Evolutionary conservation across 2,113 vertebrate species (phyloP), one percentile per base, ranked within the genome.

Genomic region (Sinosuthora webbiana): DNA sequence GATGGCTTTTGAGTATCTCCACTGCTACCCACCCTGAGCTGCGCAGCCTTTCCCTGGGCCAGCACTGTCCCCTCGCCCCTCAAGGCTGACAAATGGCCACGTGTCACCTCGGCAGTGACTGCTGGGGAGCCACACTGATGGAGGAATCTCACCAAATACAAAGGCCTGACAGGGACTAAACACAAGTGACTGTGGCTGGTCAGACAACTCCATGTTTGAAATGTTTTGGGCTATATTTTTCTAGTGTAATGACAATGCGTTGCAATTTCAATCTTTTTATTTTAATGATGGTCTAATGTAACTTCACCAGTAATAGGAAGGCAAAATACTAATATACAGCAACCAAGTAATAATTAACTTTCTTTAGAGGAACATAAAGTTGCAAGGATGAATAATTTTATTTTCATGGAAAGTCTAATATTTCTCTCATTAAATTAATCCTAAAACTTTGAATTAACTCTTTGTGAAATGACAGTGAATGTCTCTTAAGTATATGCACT

Each of bases 311-410:
- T 64, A 95, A 93, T 24, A 73, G 83, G 67, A 97, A 94, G 47
- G 59, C 47, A 81, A 91, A 92, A 90, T 67, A 95, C 53, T 83
- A 92, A 82, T 41, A 91, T 55, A 50, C 53, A 91, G 24, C 9
- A 91, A 90, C 47, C 30, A 77, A 93, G 57, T 69, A 79, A 53
- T 74, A 94, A 78, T 93, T 95, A 96, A 80, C 50, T 94, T 90
- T 76, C 57, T 97, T 96, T 55, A 87, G 59, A 92, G 60, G 68
- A 96, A 74, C 69, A 91, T 79, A 95, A 97, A 94, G 57, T 53
- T 91, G 56, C 71, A 93, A 93, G 91, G 88, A 93, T 89, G 81
- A 77, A 37, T 82, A 96, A 92, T 89, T 93, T 87, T 75, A 76
- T 87, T 80, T 93, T 94, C 89, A 83, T 68, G 53, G 93, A 50